Percentiles rank a stretch among this genome's conserved stretches.
phyloP scores from a whole-genome alignment of 1,140 invertebrate genomes.

The Carposina sasakii region DNA sequence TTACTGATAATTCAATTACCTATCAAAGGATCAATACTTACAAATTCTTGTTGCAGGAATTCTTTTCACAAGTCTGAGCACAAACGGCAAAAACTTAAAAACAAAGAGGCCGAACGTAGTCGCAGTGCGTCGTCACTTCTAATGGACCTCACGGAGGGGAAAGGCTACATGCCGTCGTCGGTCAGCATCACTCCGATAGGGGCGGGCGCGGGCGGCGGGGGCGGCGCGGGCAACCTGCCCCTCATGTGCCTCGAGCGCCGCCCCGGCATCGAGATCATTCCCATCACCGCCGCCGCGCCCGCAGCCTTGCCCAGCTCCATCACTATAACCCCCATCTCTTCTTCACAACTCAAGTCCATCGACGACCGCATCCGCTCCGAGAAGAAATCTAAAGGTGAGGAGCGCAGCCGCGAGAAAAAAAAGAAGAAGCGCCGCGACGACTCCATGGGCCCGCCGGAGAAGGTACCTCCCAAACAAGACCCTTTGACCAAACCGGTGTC shows the following conservation, averaged over 20 bases:
- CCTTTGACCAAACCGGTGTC: constrained; percentile 82
- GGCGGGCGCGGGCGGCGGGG: constrained; percentile 41
- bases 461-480: constrained; percentile 81
- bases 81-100: constrained; percentile 71
- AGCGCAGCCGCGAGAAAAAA: constrained; percentile 83
- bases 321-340: constrained; percentile 86
- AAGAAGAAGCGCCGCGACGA: constrained; percentile 85
- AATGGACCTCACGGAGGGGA: constrained; percentile 74
- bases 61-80: constrained; percentile 72
- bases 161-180: constrained; percentile 77
- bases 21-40: not conserved
- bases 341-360: constrained; percentile 72
- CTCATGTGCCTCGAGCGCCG: constrained; percentile 79
- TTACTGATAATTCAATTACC: too few relatives aligned
- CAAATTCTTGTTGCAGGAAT: constrained; percentile 51
- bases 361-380: constrained; percentile 77
- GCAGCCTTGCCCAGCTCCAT: constrained; percentile 82
- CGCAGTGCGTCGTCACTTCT: constrained; percentile 57
- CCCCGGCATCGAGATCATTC: constrained; percentile 87
- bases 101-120: constrained; percentile 49
- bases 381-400: constrained; percentile 76
- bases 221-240: constrained; percentile 71
- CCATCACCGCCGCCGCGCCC: constrained; percentile 76
- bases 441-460: constrained; percentile 89
- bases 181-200: constrained; percentile 87